Percentiles rank a stretch among this genome's conserved stretches.
Evolutionary conservation across 2,797 vertebrate species (phyloP).

Genomic region (Apodemus agrarius): DNA sequence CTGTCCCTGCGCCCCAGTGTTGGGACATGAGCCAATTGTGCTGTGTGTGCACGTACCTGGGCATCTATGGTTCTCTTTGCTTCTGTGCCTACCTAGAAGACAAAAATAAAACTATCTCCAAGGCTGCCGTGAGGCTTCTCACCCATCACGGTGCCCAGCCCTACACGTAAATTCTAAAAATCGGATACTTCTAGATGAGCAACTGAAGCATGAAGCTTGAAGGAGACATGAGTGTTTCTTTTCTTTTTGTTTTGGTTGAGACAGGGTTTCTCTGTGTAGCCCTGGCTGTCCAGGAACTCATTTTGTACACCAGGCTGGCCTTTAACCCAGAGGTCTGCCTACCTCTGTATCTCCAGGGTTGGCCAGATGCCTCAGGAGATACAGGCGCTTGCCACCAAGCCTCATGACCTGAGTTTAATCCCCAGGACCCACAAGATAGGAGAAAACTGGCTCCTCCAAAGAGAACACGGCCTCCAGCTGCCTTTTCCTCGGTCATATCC

Average conservation of each 20-base stretch:
- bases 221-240: no score
- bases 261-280: no score
- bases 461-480: neutral
- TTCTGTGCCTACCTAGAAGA: neutral
- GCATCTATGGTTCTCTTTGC: no score
- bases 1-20: no score
- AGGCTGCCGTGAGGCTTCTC: neutral
- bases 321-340: no score
- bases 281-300: no score
- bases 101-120: neutral
- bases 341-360: no score
- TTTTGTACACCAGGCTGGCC: no score
- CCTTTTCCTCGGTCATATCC: neutral
- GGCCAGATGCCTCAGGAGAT: neutral
- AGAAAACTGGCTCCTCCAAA: neutral
- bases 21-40: neutral
- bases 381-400: neutral
- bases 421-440: neutral
- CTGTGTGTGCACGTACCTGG: neutral
- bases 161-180: no score
- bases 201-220: no score
- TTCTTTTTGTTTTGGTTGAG: no score
- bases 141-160: neutral
- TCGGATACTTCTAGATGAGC: no score
- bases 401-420: neutral